A percentile compares a stretch with the other conserved stretches of the same genome.
These are phyloP conservation scores for Crypturellus tataupa DNA, from an alignment of 2,797 vertebrate species.

Conservation along the genomic window DNA sequence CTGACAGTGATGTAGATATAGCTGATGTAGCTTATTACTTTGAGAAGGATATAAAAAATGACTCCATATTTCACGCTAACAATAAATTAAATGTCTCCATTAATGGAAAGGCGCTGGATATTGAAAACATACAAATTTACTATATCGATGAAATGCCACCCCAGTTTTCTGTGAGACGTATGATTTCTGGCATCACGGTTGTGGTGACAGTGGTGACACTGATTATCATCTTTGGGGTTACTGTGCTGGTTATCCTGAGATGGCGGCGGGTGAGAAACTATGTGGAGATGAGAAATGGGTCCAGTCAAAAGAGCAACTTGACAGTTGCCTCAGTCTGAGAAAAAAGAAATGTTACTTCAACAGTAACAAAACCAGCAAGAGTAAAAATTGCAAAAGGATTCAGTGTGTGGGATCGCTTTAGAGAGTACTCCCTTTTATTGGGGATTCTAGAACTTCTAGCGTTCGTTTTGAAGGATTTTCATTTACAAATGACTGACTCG, in stretches of 20 bases:
- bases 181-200: constrained; percentile 85
- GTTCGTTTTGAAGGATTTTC: not conserved
- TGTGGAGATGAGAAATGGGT: constrained; percentile 84
- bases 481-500: not conserved
- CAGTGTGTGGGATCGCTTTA: not conserved
- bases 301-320: constrained; percentile 73
- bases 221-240: constrained; percentile 79
- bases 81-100: constrained; percentile 36
- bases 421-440: not conserved
- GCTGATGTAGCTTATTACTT: constrained; percentile 87
- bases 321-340: constrained; percentile 8
- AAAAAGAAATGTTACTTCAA: not conserved
- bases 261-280: constrained; percentile 64
- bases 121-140: constrained; percentile 86
- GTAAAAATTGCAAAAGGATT: not conserved
- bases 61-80: constrained; percentile 76
- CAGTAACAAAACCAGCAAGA: not conserved
- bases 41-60: constrained; percentile 89
- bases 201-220: constrained; percentile 87
- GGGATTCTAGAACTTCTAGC: not conserved
- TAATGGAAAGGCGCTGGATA: constrained; percentile 64
- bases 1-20: constrained; percentile 70
- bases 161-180: constrained; percentile 85
- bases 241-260: constrained; percentile 81
- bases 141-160: constrained; percentile 87